phyloP scores from a whole-genome alignment of 2,888 invertebrate species.

The Syrista parreyssii region DNA sequence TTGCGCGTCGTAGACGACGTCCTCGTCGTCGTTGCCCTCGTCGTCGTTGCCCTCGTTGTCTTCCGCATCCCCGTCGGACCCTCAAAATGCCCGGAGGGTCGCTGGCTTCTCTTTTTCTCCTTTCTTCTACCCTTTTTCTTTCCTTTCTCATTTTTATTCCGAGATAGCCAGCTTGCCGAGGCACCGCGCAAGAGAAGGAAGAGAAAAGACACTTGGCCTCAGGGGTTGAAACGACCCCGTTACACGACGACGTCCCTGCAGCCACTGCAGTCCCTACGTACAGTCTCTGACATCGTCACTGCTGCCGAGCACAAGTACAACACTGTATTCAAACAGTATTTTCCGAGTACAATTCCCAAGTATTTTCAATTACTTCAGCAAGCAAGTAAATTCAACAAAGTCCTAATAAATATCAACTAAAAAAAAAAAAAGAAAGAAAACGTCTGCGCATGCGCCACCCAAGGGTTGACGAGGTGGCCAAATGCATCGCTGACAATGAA shows the following conservation, averaged over 20 bases:
- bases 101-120: slow-evolving; percentile 15
- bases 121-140: slow-evolving; percentile 16
- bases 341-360: no score
- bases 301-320: no score
- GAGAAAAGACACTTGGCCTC: slow-evolving; percentile 25
- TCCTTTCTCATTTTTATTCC: slow-evolving; percentile 17
- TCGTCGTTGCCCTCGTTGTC: slow-evolving; percentile 10
- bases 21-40: slow-evolving; percentile 12
- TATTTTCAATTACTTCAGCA: no score
- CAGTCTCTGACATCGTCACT: no score
- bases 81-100: slow-evolving; percentile 22
- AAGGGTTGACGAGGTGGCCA: no score
- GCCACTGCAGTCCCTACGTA: no score
- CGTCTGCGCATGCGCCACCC: no score
- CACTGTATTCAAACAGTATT: no score
- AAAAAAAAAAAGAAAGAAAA: no score
- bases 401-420: rapidly evolving
- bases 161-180: slow-evolving; percentile 12
- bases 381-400: no score
- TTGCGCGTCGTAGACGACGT: slow-evolving; percentile 15
- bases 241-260: slow-evolving; percentile 24
- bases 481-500: no score
- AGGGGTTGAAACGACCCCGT: slow-evolving; percentile 44
- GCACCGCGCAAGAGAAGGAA: slow-evolving; percentile 14
- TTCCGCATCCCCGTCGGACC: slow-evolving; percentile 24